Conservation (phyloP, 2,113 vertebrate genomes). For the Hemiprocne comata region DNA sequence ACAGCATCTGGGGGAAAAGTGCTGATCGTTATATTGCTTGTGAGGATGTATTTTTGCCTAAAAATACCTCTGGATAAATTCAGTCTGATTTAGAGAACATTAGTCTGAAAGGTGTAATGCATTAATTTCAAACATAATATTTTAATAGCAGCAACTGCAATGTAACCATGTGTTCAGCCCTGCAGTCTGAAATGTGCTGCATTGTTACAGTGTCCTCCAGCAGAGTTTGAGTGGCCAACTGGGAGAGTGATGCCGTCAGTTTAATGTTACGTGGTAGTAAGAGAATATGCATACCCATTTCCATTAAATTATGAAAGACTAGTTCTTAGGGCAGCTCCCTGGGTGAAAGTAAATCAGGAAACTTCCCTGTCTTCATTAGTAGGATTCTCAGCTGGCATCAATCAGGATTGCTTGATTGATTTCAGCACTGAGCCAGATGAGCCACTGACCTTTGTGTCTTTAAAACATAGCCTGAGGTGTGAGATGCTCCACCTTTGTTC, state of each 20-base stretch:
- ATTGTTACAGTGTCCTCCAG: conserved; percentile 46
- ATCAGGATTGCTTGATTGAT: neutral
- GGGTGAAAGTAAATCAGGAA: conserved; percentile 18
- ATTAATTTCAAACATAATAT: conserved; percentile 67
- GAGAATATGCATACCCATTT: neutral
- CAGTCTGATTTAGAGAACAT: conserved; percentile 56
- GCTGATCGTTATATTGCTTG: conserved; percentile 69
- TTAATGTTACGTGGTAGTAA: neutral
- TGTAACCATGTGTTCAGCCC: neutral
- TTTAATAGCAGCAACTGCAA: conserved; percentile 58
- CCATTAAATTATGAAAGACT: neutral
- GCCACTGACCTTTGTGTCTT: conserved; percentile 10
- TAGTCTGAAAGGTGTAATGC: conserved; percentile 39
- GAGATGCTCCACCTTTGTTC: neutral
- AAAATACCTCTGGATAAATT: conserved; percentile 62
- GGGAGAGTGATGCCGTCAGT: conserved; percentile 18
- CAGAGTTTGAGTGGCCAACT: conserved; percentile 1
- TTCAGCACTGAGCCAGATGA: neutral
- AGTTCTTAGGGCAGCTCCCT: neutral
- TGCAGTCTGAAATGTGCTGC: neutral
- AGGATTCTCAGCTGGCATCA: neutral
- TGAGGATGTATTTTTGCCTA: conserved; percentile 56
- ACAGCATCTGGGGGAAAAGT: conserved; percentile 56
- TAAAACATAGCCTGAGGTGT: neutral
- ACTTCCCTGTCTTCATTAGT: conserved; percentile 5